Conservation (phyloP, 2,113 vertebrate species). For the Bagarius yarrelli region DNA sequence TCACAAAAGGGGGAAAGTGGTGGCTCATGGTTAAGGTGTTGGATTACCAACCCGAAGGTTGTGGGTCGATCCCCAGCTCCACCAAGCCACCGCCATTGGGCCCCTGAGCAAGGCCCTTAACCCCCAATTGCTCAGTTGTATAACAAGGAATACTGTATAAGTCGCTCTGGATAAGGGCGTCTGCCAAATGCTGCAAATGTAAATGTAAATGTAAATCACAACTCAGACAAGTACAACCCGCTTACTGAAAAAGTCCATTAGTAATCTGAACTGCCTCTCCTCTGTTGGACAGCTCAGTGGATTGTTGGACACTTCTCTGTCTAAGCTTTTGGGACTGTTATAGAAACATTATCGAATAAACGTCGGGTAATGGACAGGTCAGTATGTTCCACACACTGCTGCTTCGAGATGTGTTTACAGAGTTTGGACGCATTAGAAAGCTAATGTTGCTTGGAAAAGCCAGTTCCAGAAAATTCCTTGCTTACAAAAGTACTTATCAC, state of each 20-base stretch:
- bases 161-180: no score
- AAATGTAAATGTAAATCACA: no score
- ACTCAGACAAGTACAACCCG: background rate
- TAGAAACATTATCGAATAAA: slow-evolving; percentile 4
- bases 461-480: background rate
- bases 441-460: background rate
- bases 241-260: slow-evolving; percentile 21
- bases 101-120: no score
- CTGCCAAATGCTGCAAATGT: no score
- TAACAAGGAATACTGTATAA: no score
- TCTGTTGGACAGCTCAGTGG: background rate
- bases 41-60: no score
- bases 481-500: background rate
- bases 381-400: background rate
- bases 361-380: slow-evolving; percentile 7
- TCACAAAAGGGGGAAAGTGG: no score
- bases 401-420: background rate
- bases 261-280: background rate
- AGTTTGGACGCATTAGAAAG: background rate
- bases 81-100: no score
- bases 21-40: no score
- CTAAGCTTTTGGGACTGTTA: slow-evolving; percentile 9
- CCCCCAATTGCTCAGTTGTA: no score
- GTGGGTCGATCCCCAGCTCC: no score
- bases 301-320: background rate